Percentiles rank a stretch among this genome's conserved stretches.
Evolutionary conservation across 2,797 vertebrate species (phyloP).

Genomic region (Mus minutoides): DNA sequence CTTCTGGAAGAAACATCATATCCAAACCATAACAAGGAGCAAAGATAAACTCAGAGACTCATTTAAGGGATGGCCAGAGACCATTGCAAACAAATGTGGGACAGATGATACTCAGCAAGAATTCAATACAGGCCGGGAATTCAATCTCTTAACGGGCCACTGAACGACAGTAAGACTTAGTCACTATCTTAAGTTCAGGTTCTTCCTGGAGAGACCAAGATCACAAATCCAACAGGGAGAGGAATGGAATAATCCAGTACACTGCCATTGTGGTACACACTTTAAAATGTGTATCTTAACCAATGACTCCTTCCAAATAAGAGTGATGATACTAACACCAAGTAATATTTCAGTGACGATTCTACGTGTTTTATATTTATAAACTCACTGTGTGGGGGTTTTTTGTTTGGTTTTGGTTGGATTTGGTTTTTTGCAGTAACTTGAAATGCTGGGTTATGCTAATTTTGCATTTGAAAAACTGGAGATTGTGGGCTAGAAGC

Average conservation of each 20-base stretch:
- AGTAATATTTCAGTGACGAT: not conserved
- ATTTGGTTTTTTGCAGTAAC: not conserved
- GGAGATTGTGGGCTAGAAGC: not conserved
- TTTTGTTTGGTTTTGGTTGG: not conserved
- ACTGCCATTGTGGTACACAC: not conserved
- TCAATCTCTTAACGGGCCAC: not conserved
- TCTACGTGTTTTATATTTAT: not conserved
- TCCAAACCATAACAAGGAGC: not conserved
- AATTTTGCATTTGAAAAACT: slow-evolving; percentile 39
- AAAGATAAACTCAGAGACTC: not conserved
- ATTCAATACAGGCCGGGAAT: not conserved
- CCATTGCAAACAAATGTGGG: not conserved
- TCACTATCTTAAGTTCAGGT: not conserved
- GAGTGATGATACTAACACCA: not conserved
- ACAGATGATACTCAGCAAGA: not conserved
- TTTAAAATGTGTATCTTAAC: slow-evolving; percentile 13
- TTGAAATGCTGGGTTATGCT: not conserved
- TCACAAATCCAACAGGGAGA: not conserved
- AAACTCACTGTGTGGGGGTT: not conserved
- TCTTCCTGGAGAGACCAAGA: not conserved
- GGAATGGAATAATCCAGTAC: not conserved
- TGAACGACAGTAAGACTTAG: not conserved
- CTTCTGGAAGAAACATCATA: not conserved
- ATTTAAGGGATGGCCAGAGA: not conserved
- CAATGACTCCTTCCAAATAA: slow-evolving; percentile 27